These are phyloP conservation scores for Vireo griseus DNA, from an alignment of 2,797 vertebrate genomes.

Conservation along the genomic window DNA sequence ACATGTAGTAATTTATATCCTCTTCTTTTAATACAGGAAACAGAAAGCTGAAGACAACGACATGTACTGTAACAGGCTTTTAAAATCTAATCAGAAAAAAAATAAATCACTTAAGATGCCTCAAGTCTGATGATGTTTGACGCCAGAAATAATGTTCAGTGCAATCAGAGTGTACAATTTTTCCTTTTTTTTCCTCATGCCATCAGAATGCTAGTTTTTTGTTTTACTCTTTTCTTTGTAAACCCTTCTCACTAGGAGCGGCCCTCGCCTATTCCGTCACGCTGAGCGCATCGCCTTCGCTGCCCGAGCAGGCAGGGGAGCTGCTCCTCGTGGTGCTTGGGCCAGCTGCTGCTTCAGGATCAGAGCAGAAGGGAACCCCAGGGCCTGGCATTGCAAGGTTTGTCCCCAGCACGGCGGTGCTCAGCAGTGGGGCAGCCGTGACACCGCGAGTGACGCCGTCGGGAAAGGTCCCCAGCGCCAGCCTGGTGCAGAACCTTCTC, in stretches of 20 bases:
- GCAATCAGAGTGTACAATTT: conserved; percentile 84
- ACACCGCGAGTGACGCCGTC: neutral
- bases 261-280: neutral
- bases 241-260: conserved; percentile 45
- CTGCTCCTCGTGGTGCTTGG: conserved; percentile 15
- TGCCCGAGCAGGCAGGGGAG: conserved; percentile 34
- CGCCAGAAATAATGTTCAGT: conserved; percentile 87
- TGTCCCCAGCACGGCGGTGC: neutral
- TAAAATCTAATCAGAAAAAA: conserved; percentile 72
- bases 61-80: conserved; percentile 67
- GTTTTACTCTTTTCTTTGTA: conserved; percentile 72
- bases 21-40: conserved; percentile 79
- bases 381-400: neutral
- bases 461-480: neutral
- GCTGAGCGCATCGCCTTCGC: conserved; percentile 20
- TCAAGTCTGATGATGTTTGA: conserved; percentile 84
- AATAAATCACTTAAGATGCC: conserved; percentile 77
- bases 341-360: conserved; percentile 63
- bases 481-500: conserved; percentile 6
- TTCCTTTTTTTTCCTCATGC: conserved; percentile 82
- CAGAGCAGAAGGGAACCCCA: conserved; percentile 49
- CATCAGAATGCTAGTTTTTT: conserved; percentile 79
- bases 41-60: conserved; percentile 91
- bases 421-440: neutral
- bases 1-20: neutral